Evolutionary conservation across 2,113 vertebrate species (phyloP), one percentile per base, ranked within the genome.

Genomic region (Tyto alba): DNA sequence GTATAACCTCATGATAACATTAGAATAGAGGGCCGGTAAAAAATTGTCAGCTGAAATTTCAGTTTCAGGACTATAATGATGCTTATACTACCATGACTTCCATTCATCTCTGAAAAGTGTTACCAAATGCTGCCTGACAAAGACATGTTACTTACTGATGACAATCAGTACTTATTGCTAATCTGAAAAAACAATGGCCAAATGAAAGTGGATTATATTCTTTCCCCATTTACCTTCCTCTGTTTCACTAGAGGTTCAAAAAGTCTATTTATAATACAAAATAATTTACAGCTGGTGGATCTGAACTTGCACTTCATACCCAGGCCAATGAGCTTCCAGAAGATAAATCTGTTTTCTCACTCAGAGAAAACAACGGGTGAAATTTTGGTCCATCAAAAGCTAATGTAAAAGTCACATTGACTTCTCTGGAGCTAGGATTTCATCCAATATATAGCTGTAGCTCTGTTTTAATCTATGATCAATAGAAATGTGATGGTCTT

Each of bases 161-260:
- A 52, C 95, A 93, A 91, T 92, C 86, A 76, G 62, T 69, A 82
- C 62, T 88, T 76, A 79, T 9, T 66, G 32, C 15, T 95, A 95
- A 94, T 88, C 76, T 87, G 64, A 78, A 95, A 90, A 95, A 94
- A 88, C 62, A 92, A 89, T 88, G 32, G 16, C 38, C 76, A 89
- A 79, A 87, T 57, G 27, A 87, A 90, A 88, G 52, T 45, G 36
- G 76, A 89, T 94, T 81, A 89, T 43, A 48, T 75, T 86, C 34
- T 85, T 90, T 79, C 11, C 32, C 34, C 15, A 38, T 80, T 85
- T 91, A 66, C 71, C 29, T 66, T 94, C 71, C 66, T 74, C 50
- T 62, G 9, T 76, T 89, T 34, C 50, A 77, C 16, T 41, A 66
- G 47, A 93, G 41, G 18, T 88, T 83, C 71, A 88, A 67, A 92